Base-by-base conservation (phyloP, 2,888 invertebrate species). In the Acanthosoma haemorrhoidale region DNA sequence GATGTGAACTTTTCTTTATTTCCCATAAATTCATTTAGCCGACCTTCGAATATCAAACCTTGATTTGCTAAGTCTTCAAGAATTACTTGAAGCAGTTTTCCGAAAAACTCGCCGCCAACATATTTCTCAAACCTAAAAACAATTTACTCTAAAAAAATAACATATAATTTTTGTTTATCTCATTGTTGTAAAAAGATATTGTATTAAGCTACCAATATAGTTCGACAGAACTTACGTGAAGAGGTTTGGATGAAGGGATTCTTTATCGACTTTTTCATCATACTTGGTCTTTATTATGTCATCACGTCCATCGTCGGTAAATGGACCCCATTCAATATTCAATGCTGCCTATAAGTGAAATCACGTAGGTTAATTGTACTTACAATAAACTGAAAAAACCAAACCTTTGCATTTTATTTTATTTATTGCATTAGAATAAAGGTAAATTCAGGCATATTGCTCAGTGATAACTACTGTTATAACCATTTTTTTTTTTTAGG, bases 281-380 rank as follows among this genome's bases (percentile, higher is more conserved):
- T 86, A 87, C 73, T 88, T 85, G 0, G 91, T 91, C 78, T 87
- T 86, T 70, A 90, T 81, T 79, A 91, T 92, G 80, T 88, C 86
- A 59, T 92, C 79, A 66, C 87, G 87, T 61, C 90, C 91, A 78
- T 90, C 90, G 80, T 92, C 92, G 2, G 92, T 92, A 79, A 91
- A 90, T 11, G 90, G 90, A 39, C 92, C 92, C 88, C 90, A 91
- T 80, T 92, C 92, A 60, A 88, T 85, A 79, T 92, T 91, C 57
- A 92, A 87, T 36, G 88, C 83, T 13, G 88, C 74, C 75, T 74
- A 69, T n/a, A n/a, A n/a, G n/a, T n/a, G n/a, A n/a, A n/a, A n/a
- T n/a, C n/a, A n/a, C n/a, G n/a, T n/a, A n/a, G n/a, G n/a, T n/a
- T n/a, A n/a, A n/a, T n/a, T n/a, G n/a, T n/a, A n/a, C n/a, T n/a